Evolutionary conservation across 2,888 invertebrate genomes (phyloP).

Genomic region (Lycophotia porphyrea): DNA sequence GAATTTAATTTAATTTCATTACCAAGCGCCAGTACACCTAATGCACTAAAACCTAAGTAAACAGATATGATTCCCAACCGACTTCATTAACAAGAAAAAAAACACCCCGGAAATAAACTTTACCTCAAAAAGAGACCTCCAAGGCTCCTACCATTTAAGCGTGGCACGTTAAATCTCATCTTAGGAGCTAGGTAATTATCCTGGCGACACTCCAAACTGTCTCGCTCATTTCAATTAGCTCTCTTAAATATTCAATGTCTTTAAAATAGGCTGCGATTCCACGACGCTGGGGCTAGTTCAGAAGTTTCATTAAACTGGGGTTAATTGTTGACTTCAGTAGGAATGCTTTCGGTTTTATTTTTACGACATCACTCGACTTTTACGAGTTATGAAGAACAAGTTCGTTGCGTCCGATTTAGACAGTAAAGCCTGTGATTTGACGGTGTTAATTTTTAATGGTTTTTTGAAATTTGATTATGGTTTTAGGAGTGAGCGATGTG

Average conservation of each 20-base stretch:
- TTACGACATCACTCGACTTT: constrained; percentile 81
- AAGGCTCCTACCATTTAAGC: constrained; percentile 79
- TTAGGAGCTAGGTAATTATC: constrained; percentile 89
- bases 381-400: constrained; percentile 80
- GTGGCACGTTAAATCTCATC: constrained; percentile 89
- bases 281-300: constrained; percentile 82
- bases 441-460: constrained; percentile 66
- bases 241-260: constrained; percentile 91
- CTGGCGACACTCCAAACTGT: constrained; percentile 90
- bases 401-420: constrained; percentile 77
- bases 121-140: constrained; percentile 56
- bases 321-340: constrained; percentile 87
- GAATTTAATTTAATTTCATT: no score
- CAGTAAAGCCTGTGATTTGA: constrained; percentile 71
- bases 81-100: constrained; percentile 49
- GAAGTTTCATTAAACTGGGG: constrained; percentile 86
- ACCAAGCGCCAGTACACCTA: not conserved
- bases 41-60: not conserved
- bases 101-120: constrained; percentile 54
- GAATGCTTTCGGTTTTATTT: constrained; percentile 82
- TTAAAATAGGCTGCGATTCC: constrained; percentile 89
- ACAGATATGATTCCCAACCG: constrained; percentile 39
- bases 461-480: constrained; percentile 66
- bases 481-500: constrained; percentile 60
- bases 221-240: constrained; percentile 90